Evolutionary conservation across 2,888 invertebrate species (phyloP).

Genomic region (Nudaria mundana): DNA sequence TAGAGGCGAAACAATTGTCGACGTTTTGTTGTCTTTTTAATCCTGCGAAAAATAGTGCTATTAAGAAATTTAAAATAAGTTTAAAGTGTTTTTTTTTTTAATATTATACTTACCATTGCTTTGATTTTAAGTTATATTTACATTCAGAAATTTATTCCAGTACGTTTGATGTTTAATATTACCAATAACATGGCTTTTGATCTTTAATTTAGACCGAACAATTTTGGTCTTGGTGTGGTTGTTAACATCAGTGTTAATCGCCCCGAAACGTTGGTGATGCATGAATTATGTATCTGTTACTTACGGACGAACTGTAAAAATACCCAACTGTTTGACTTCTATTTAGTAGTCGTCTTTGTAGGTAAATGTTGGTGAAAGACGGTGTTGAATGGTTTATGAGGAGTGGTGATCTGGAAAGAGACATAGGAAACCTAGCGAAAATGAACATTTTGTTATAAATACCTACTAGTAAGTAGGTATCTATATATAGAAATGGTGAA

Average conservation of each 20-base stretch:
- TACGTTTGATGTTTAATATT: constrained; percentile 22
- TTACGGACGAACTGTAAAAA: constrained; percentile 25
- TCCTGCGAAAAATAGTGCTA: too few relatives aligned
- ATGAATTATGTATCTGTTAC: constrained; percentile 31
- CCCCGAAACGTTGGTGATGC: constrained; percentile 20
- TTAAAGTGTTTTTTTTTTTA: too few relatives aligned
- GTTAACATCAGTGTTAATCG: constrained; percentile 31
- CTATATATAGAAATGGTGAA: too few relatives aligned
- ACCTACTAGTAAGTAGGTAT: too few relatives aligned
- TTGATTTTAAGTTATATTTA: too few relatives aligned
- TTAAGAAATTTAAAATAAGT: too few relatives aligned
- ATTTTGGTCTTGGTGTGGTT: constrained; percentile 24
- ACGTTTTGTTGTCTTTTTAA: too few relatives aligned
- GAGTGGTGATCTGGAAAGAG: not conserved
- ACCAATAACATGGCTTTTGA: constrained; percentile 22
- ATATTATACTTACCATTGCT: too few relatives aligned
- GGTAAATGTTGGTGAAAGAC: constrained; percentile 9
- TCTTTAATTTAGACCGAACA: constrained; percentile 18
- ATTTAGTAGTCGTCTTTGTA: constrained; percentile 18
- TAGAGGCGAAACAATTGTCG: too few relatives aligned
- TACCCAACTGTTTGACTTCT: too few relatives aligned
- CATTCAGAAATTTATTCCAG: constrained; percentile 15
- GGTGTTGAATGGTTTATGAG: constrained; percentile 7
- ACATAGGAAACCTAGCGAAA: too few relatives aligned
- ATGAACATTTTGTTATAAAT: too few relatives aligned